A percentile compares a stretch with the other conserved stretches of the same genome.
Evolutionary conservation across 2,797 vertebrate genomes (phyloP).

Genomic region (Sciurus carolinensis): DNA sequence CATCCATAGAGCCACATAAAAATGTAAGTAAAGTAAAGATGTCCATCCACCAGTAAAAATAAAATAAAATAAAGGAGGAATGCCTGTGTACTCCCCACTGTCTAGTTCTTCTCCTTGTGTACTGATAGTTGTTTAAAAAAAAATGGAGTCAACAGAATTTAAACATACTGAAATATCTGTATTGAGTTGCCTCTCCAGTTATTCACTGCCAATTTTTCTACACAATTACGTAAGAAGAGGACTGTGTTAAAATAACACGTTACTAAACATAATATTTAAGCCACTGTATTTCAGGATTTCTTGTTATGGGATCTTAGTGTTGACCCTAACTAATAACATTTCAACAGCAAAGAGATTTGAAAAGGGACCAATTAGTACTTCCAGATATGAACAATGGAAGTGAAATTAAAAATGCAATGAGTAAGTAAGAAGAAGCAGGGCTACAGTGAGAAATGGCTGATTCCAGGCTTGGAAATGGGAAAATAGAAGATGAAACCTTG

Average conservation of each 20-base stretch:
- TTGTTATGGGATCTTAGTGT: neutral
- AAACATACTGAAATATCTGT: neutral
- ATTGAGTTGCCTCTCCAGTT: neutral
- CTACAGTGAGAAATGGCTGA: constrained; percentile 4
- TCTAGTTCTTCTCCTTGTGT: neutral
- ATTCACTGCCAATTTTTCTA: neutral
- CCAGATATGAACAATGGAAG: constrained; percentile 41
- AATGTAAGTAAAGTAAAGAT: too few relatives aligned
- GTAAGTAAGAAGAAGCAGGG: neutral
- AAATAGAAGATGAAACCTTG: neutral
- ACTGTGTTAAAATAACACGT: neutral
- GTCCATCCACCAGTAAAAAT: too few relatives aligned
- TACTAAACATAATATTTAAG: neutral
- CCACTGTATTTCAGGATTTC: neutral
- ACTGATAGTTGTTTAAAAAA: neutral
- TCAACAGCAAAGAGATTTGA: constrained; percentile 28
- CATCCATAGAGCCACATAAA: too few relatives aligned
- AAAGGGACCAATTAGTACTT: neutral
- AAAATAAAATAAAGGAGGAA: too few relatives aligned
- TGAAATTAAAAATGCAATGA: constrained; percentile 31
- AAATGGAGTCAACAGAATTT: neutral
- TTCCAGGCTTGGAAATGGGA: neutral
- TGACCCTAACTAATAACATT: neutral
- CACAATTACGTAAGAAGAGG: constrained; percentile 28
- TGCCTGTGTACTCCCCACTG: neutral